Evolutionary conservation across 2,888 invertebrate species (phyloP).

Genomic region (Maniola hyperantus): DNA sequence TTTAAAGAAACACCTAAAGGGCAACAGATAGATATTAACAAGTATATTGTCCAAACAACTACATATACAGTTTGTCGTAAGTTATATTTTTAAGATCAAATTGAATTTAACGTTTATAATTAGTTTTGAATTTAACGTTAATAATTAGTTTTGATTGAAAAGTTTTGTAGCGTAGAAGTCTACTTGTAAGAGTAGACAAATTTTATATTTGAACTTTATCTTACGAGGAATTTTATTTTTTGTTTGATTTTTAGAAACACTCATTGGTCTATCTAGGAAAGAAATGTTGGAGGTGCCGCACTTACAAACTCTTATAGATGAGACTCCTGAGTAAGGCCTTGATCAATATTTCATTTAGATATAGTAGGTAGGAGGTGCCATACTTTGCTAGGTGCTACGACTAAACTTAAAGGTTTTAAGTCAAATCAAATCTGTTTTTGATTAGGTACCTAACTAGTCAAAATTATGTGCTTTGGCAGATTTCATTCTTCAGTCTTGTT

Average conservation of each 20-base stretch:
- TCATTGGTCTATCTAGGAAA: conserved; percentile 64
- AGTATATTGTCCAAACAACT: conserved; percentile 55
- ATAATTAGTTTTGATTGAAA: background rate
- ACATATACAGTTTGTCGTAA: conserved; percentile 66
- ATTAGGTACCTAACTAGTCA: too few species aligned
- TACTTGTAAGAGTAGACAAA: background rate
- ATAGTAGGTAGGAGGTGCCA: too few species aligned
- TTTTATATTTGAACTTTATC: background rate
- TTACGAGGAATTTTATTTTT: background rate
- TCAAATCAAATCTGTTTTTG: too few species aligned
- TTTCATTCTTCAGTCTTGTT: too few species aligned
- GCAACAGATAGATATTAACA: conserved; percentile 52
- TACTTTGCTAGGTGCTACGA: too few species aligned
- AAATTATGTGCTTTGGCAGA: too few species aligned
- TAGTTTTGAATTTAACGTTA: background rate
- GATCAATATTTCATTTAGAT: background rate
- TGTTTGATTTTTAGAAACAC: conserved; percentile 56
- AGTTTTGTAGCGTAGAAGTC: background rate
- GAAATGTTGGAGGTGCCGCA: conserved; percentile 56
- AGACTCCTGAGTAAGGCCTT: conserved; percentile 51
- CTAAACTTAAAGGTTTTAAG: too few species aligned
- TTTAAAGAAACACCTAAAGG: conserved; percentile 41
- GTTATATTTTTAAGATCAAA: conserved; percentile 40
- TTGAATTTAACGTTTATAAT: background rate
- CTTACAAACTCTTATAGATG: conserved; percentile 53